Base-by-base conservation (phyloP, 2,888 invertebrate species). In the Drosophila mimetica region DNA sequence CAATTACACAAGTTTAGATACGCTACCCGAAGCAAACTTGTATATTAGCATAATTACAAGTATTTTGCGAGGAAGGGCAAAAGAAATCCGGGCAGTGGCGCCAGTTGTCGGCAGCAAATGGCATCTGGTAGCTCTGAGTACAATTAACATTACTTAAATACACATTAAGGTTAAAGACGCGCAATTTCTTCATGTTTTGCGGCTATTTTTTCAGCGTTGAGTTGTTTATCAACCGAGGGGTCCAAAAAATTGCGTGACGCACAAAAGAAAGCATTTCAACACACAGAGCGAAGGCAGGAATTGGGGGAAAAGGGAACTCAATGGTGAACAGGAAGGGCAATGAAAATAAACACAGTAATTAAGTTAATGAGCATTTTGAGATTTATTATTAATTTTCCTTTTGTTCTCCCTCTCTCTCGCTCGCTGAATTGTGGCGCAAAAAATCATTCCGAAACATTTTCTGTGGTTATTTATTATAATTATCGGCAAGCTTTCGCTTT, bases 331-430 rank as follows among this genome's bases (percentile, higher is more conserved):
- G 74, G 86, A 89, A 89, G 82, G 82, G 79, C 84, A 89, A 86
- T 86, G 86, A 86, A 86, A 88, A 89, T 88, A 87, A 89, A 85
- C 86, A 83, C 85, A 87, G 88, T 87, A 88, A 88, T 88, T 88
- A 89, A 86, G 86, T 88, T 89, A 88, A 88, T 88, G 89, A 89
- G 86, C 86, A 89, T 89, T 87, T 89, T 86, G 81, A 88, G 89
- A 88, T 88, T 88, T 88, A 88, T 88, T 85, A 85, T 86, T 86
- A 85, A 85, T 88, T 86, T 86, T 83, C 71, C 71, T 65, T 75
- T 81, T 74, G 70, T 63, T 63, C 59, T 18, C n/a, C n/a, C n/a
- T n/a, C n/a, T n/a, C n/a, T n/a, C n/a, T n/a, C n/a, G n/a, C 34
- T n/a, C 37, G 30, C n/a, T n/a, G 30, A 28, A 30, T 32, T n/a